phyloP scores from a whole-genome alignment of 2,888 invertebrate species.

The Mythimna impura region DNA sequence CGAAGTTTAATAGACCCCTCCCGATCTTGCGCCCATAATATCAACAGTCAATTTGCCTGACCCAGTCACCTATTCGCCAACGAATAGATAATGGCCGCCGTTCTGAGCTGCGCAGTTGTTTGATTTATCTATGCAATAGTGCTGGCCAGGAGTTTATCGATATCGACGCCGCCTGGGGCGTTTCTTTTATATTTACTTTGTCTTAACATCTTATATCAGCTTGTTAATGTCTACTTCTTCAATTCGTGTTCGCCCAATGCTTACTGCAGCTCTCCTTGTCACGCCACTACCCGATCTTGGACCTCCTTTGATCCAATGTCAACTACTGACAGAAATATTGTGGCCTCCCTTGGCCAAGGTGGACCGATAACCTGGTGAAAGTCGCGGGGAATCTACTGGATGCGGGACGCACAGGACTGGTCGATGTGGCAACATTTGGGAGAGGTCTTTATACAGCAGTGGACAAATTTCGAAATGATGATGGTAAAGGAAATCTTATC shows the following conservation, averaged over 20 bases:
- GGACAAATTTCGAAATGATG: background rate
- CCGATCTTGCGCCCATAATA: slow-evolving; percentile 37
- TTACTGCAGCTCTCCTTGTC: background rate
- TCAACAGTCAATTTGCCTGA: slow-evolving; percentile 66
- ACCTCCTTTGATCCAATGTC: background rate
- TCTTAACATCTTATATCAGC: background rate
- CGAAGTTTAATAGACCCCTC: slow-evolving; percentile 33
- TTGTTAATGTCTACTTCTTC: background rate
- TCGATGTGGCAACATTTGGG: background rate
- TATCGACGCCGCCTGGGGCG: slow-evolving; percentile 9
- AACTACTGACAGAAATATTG: background rate
- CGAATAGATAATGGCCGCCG: slow-evolving; percentile 66
- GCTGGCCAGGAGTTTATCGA: slow-evolving; percentile 31
- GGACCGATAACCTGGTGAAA: background rate
- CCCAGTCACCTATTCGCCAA: slow-evolving; percentile 63
- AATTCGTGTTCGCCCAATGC: background rate
- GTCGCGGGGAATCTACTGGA: background rate
- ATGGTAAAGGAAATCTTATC: background rate
- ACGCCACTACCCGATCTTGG: background rate
- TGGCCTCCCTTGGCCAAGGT: background rate
- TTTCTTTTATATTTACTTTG: background rate
- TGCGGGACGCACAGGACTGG: background rate
- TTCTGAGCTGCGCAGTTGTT: slow-evolving; percentile 66
- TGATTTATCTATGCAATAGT: slow-evolving; percentile 53
- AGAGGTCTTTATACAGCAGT: background rate